These are phyloP conservation scores for Thymelicus sylvestris DNA, from an alignment of 2,888 invertebrate species.

Conservation along the genomic window DNA sequence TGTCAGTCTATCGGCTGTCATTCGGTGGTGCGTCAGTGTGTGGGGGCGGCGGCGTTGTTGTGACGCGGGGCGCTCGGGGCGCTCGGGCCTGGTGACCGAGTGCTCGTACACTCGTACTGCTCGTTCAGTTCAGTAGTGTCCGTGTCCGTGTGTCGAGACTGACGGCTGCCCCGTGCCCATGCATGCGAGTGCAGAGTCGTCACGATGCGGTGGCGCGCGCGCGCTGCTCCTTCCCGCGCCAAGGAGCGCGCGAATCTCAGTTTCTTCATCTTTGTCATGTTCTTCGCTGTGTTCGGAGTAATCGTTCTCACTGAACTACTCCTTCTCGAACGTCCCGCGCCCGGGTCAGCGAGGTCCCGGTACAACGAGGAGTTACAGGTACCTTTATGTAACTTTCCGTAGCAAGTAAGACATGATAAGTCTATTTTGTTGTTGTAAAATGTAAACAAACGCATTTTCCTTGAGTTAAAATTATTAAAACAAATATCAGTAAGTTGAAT, in stretches of 20 bases:
- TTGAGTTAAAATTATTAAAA: neutral
- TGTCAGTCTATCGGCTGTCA: constrained; percentile 45
- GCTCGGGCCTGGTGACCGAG: constrained; percentile 58
- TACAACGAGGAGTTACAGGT: constrained; percentile 90
- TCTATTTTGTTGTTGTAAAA: neutral
- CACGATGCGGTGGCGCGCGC: constrained; percentile 79
- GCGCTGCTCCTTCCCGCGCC: constrained; percentile 81
- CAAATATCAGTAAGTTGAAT: neutral
- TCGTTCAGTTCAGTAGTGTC: constrained; percentile 51
- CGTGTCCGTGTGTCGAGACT: constrained; percentile 53
- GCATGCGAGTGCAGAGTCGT: constrained; percentile 57
- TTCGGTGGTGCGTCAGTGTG: constrained; percentile 48
- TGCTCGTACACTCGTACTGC: constrained; percentile 49
- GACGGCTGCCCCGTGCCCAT: constrained; percentile 59
- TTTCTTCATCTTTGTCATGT: constrained; percentile 95
- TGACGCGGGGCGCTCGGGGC: constrained; percentile 54
- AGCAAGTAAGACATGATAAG: neutral
- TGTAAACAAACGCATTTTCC: neutral
- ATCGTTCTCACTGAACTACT: constrained; percentile 95
- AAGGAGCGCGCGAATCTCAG: constrained; percentile 94
- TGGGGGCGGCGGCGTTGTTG: constrained; percentile 56
- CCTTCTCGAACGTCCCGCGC: constrained; percentile 80
- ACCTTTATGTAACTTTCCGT: constrained; percentile 41
- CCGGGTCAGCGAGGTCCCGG: constrained; percentile 80
- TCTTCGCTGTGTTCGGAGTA: constrained; percentile 94